Evolutionary conservation across 1,140 invertebrate species (phyloP).

Genomic region (Colletes gigas): DNA sequence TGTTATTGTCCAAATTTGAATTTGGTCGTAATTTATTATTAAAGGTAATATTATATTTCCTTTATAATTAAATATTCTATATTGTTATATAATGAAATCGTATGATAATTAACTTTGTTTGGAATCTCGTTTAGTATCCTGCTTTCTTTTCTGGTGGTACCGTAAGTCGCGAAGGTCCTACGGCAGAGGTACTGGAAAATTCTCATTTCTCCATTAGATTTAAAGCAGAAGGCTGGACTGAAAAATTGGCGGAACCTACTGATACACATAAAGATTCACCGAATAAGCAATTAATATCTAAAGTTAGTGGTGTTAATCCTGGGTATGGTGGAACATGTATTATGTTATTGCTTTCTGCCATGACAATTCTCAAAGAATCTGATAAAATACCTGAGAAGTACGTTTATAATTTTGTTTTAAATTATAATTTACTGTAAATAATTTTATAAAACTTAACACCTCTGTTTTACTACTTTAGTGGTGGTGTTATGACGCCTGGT

Average conservation of each 20-base stretch:
- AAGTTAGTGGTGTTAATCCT: conserved; percentile 85
- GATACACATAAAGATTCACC: conserved; percentile 84
- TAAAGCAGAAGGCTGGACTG: conserved; percentile 89
- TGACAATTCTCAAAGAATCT: conserved; percentile 89
- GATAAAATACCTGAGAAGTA: conserved; percentile 89
- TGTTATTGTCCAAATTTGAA: conserved; percentile 84
- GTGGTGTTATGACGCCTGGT: conserved; percentile 81
- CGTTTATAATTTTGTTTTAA: conserved; percentile 59
- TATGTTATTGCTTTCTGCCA: conserved; percentile 86
- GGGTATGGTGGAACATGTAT: conserved; percentile 92
- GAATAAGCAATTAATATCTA: conserved; percentile 86
- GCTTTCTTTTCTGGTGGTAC: conserved; percentile 87
- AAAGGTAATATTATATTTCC: conserved; percentile 80
- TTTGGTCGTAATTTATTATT: conserved; percentile 85
- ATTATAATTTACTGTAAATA: not conserved
- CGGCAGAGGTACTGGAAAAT: conserved; percentile 84
- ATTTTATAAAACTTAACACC: conserved; percentile 7
- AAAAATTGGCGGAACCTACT: conserved; percentile 83
- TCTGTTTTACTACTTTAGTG: conserved; percentile 70
- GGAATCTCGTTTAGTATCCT: conserved; percentile 83
- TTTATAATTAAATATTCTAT: conserved; percentile 3
- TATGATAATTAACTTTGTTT: conserved; percentile 18
- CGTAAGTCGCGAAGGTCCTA: conserved; percentile 86
- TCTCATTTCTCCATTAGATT: conserved; percentile 86
- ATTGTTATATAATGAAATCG: not conserved